Evolutionary conservation across 1,140 invertebrate species (phyloP).

Genomic region (Drosophila ambigua): DNA sequence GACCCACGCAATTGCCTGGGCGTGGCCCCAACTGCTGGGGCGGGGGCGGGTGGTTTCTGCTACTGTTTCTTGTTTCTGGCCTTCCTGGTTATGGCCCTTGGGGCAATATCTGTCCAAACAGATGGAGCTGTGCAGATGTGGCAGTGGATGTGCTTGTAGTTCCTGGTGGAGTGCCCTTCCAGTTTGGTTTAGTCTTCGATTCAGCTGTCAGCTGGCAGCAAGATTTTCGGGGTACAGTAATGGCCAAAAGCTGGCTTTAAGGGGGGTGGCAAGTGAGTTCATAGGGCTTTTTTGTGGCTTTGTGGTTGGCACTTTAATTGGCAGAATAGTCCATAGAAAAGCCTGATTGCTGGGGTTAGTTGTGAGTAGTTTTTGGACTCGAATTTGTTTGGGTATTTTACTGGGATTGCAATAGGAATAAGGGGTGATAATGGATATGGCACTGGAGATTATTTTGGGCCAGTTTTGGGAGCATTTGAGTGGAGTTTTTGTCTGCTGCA

Average conservation of each 20-base stretch:
- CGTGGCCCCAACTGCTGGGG: conserved; percentile 17
- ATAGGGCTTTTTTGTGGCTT: neutral
- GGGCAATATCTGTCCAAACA: conserved; percentile 31
- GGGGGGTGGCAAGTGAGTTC: neutral
- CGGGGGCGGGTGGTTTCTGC: conserved; percentile 23
- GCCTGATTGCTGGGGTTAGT: neutral
- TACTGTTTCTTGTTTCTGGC: conserved; percentile 1
- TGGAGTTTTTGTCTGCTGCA: no score
- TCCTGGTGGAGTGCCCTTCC: neutral
- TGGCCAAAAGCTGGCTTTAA: conserved; percentile 30
- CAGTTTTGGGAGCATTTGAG: no score
- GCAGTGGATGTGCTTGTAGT: no score
- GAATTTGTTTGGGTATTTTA: no score
- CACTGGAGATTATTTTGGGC: no score
- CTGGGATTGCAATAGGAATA: no score
- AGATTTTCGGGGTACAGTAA: conserved; percentile 34
- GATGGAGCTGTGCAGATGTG: neutral
- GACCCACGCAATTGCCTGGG: conserved; percentile 62
- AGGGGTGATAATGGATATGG: no score
- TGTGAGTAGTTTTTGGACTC: neutral
- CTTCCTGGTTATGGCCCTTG: conserved; percentile 23
- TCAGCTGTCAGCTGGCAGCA: conserved; percentile 23
- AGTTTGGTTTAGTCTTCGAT: conserved; percentile 32
- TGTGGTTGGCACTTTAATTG: conserved; percentile 13
- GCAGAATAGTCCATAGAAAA: neutral